These are phyloP conservation scores for Monoplex corrugatus DNA, from an alignment of 2,888 invertebrate species.

Conservation along the genomic window DNA sequence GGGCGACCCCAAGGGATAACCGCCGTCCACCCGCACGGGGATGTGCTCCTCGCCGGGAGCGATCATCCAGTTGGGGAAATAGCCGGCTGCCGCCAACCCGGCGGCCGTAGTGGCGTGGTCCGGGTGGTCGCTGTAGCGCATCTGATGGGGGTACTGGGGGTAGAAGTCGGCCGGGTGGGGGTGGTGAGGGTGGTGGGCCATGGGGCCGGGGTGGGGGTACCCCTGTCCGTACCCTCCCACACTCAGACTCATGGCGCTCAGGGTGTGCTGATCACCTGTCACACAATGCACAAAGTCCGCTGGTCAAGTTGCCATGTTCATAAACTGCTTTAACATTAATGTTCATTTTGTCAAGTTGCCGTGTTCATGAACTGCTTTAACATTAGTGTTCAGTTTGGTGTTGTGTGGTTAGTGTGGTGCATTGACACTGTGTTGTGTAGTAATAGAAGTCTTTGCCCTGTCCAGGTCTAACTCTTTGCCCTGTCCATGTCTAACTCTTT, in stretches of 20 bases:
- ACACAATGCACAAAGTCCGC: too few species aligned
- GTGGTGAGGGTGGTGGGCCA: conserved; percentile 68
- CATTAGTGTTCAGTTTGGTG: too few species aligned
- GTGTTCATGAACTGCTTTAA: too few species aligned
- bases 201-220: conserved; percentile 72
- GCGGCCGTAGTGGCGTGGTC: conserved; percentile 57
- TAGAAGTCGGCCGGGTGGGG: conserved; percentile 57
- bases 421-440: too few species aligned
- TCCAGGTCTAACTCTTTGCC: too few species aligned
- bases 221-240: conserved; percentile 73
- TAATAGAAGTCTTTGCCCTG: too few species aligned
- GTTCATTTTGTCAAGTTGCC: too few species aligned
- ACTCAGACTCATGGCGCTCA: conserved; percentile 72
- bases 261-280: too few species aligned
- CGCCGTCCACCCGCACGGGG: conserved; percentile 60
- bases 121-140: conserved; percentile 67
- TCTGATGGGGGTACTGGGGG: conserved; percentile 55
- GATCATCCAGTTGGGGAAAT: conserved; percentile 75
- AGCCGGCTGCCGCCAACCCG: conserved; percentile 60
- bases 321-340: too few species aligned
- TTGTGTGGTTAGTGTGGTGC: too few species aligned
- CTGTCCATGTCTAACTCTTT: too few species aligned
- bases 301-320: too few species aligned
- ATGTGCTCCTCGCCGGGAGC: conserved; percentile 63
- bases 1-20: conserved; percentile 54